A percentile compares a stretch with the other conserved stretches of the same genome.
phyloP scores from a whole-genome alignment of 2,113 vertebrate genomes.

The Xiphophorus maculatus region DNA sequence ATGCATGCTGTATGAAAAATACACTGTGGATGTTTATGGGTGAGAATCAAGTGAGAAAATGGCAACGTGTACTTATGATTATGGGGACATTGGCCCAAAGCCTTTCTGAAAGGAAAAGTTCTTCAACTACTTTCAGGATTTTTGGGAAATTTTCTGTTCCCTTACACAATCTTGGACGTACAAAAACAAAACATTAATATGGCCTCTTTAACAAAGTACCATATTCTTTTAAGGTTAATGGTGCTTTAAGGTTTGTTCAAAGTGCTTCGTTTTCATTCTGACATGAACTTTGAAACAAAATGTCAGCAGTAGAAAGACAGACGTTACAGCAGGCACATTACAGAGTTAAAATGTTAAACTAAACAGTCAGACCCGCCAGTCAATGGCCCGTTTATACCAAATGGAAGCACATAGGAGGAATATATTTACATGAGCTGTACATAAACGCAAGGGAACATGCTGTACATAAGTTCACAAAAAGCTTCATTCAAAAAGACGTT shows the following conservation, averaged over 20 bases:
- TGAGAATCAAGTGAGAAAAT: neutral
- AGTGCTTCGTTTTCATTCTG: neutral
- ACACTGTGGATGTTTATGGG: no score
- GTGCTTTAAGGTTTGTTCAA: neutral
- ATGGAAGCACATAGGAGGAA: neutral
- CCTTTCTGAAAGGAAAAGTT: neutral
- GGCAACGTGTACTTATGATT: neutral
- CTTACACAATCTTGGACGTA: neutral
- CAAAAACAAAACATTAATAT: no score
- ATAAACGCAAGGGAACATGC: constrained; percentile 15
- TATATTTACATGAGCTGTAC: constrained; percentile 49
- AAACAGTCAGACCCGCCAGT: constrained; percentile 10
- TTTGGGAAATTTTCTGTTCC: neutral
- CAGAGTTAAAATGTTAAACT: neutral
- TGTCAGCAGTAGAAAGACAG: constrained; percentile 15
- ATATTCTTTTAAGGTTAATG: neutral
- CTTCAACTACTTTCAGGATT: neutral
- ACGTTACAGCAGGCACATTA: neutral
- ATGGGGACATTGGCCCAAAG: neutral
- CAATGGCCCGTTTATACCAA: constrained; percentile 12
- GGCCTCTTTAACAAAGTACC: neutral
- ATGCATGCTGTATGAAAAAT: no score
- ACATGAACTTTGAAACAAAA: constrained; percentile 3
- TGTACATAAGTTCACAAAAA: constrained; percentile 26
- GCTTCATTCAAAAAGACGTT: neutral